Conservation (phyloP, 1,140 invertebrate genomes). For the Drosophila bifasciata region DNA sequence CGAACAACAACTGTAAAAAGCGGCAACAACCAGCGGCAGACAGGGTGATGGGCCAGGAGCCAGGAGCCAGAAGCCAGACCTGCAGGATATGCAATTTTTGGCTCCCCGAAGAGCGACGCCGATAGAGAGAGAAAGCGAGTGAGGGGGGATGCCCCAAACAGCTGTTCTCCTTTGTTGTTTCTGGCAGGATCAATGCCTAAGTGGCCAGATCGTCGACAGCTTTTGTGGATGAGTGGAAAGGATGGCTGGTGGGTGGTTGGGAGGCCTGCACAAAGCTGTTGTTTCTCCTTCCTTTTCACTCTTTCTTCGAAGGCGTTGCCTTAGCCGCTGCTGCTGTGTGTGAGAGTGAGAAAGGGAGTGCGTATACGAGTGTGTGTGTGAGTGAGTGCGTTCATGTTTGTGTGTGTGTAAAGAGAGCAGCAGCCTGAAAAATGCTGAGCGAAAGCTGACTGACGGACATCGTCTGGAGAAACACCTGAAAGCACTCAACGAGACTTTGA, state of each 20-base stretch:
- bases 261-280: constrained; percentile 1
- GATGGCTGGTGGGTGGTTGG: no score
- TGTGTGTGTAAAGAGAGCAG: constrained; percentile 49
- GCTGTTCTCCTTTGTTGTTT: constrained; percentile 55
- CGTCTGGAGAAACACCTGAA: constrained; percentile 45
- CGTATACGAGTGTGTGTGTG: constrained; percentile 11
- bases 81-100: constrained; percentile 67
- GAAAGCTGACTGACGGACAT: constrained; percentile 63
- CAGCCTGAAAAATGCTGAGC: constrained; percentile 43
- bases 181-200: constrained; percentile 73
- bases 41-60: no score
- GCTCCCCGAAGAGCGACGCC: constrained; percentile 4
- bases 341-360: constrained; percentile 26
- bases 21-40: constrained; percentile 1
- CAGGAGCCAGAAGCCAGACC: constrained; percentile 13
- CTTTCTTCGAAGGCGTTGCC: constrained; percentile 77
- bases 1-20: constrained; percentile 30
- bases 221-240: no score
- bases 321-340: constrained; percentile 28
- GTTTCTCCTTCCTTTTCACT: constrained; percentile 34
- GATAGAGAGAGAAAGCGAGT: not conserved
- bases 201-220: constrained; percentile 62
- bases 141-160: constrained; percentile 40
- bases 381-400: constrained; percentile 25
- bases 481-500: constrained; percentile 38